Conservation (phyloP, 2,797 vertebrate species). For the Carcharodon carcharias region DNA sequence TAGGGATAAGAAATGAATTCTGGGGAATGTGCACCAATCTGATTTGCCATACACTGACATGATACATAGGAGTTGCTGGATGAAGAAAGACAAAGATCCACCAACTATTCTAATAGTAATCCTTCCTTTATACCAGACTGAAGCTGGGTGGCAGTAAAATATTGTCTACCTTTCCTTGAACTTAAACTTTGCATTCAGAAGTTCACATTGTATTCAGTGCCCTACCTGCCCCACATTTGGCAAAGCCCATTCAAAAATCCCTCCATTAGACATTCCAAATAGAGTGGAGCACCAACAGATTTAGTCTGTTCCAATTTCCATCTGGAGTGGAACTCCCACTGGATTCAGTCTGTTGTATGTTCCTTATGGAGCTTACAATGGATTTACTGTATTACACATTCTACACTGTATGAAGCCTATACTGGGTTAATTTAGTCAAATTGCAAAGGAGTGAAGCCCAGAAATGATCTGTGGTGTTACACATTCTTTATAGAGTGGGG, state of each 20-base stretch:
- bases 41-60: not conserved
- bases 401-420: not conserved
- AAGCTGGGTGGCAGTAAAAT: not conserved
- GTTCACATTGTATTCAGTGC: not conserved
- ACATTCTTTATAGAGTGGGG: not conserved
- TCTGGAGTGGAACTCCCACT: not conserved
- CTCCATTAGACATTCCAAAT: not conserved
- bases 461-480: not conserved
- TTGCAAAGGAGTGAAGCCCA: not conserved
- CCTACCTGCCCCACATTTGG: not conserved
- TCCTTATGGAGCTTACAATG: not conserved
- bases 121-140: not conserved
- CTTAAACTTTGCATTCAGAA: not conserved
- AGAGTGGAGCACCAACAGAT: not conserved
- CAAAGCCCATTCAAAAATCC: not conserved
- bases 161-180: not conserved
- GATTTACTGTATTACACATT: not conserved
- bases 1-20: not conserved
- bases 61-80: not conserved
- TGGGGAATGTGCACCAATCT: not conserved
- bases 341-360: not conserved
- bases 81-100: not conserved
- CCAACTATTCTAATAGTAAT: not conserved
- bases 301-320: not conserved
- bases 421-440: not conserved